These are phyloP conservation scores for Heliopora coerulea DNA, from an alignment of 92 coral and sea anemone species.

Conservation along the genomic window DNA sequence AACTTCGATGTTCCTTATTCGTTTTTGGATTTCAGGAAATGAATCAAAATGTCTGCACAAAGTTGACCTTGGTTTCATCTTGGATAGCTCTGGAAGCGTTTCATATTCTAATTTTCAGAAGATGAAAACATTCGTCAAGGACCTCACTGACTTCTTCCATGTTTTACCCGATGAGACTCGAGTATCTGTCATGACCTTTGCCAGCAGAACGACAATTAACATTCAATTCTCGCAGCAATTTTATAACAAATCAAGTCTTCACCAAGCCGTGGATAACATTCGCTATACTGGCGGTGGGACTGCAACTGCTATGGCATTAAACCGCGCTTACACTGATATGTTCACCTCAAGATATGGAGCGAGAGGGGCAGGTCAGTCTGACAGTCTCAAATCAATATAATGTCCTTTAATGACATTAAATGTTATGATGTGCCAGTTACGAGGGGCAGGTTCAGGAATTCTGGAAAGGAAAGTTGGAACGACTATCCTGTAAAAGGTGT, in stretches of 20 bases:
- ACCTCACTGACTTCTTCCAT: neutral
- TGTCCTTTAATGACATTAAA: no score
- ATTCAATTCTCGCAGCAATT: slow-evolving; percentile 8
- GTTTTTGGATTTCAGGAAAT: neutral
- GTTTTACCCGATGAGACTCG: slow-evolving; percentile 10
- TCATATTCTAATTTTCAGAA: neutral
- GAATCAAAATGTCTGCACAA: neutral
- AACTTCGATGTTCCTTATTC: no score
- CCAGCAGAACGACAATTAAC: neutral
- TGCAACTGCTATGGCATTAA: slow-evolving; percentile 27
- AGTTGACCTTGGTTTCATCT: slow-evolving; percentile 34
- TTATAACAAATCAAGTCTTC: neutral
- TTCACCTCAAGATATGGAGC: slow-evolving; percentile 3
- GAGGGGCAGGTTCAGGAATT: no score
- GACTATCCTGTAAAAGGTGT: no score
- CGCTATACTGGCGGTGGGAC: slow-evolving; percentile 25
- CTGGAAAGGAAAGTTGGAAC: no score
- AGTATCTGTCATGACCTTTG: slow-evolving; percentile 24
- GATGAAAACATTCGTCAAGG: slow-evolving; percentile 24
- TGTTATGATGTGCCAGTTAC: no score
- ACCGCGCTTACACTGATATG: slow-evolving; percentile 4
- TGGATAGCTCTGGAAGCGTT: no score
- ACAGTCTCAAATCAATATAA: no score
- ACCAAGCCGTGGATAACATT: slow-evolving; percentile 9
- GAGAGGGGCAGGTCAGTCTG: slow-evolving; percentile 13